Percentiles rank a stretch among this genome's conserved stretches.
Evolutionary conservation across 2,888 invertebrate genomes (phyloP).

Genomic region (Acrobasis suavella): DNA sequence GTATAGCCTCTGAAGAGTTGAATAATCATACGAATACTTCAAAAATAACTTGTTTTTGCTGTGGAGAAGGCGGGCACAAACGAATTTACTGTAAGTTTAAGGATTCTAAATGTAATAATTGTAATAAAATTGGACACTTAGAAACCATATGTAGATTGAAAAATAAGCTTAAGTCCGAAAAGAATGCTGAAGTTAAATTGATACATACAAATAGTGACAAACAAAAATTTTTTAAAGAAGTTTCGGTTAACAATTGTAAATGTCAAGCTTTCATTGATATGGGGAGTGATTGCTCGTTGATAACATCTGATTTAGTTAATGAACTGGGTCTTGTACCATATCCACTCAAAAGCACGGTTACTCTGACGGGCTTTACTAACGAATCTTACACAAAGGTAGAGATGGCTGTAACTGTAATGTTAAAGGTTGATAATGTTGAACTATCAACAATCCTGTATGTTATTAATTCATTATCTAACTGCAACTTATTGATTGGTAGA

Average conservation of each 20-base stretch:
- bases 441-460: background rate
- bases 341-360: constrained; percentile 23
- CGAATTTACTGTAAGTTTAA: constrained; percentile 19
- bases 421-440: constrained; percentile 28
- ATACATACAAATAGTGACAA: constrained; percentile 21
- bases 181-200: constrained; percentile 33
- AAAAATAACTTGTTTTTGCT: constrained; percentile 26
- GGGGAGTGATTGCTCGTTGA: constrained; percentile 34
- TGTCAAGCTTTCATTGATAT: too few species aligned
- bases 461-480: constrained; percentile 13
- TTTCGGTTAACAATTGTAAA: constrained; percentile 24
- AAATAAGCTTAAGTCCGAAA: constrained; percentile 30
- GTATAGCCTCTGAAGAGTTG: background rate
- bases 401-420: constrained; percentile 13
- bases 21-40: background rate
- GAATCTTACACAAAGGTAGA: constrained; percentile 23
- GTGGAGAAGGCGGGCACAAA: constrained; percentile 30
- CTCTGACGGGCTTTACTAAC: constrained; percentile 27
- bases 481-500: constrained; percentile 31
- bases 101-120: constrained; percentile 32
- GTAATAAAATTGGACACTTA: constrained; percentile 33
- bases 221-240: constrained; percentile 31
- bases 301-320: constrained; percentile 24
- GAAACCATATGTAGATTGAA: constrained; percentile 32
- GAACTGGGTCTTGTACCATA: constrained; percentile 18